Conservation (phyloP, 2,113 vertebrate genomes). For the Sitta europaea region DNA sequence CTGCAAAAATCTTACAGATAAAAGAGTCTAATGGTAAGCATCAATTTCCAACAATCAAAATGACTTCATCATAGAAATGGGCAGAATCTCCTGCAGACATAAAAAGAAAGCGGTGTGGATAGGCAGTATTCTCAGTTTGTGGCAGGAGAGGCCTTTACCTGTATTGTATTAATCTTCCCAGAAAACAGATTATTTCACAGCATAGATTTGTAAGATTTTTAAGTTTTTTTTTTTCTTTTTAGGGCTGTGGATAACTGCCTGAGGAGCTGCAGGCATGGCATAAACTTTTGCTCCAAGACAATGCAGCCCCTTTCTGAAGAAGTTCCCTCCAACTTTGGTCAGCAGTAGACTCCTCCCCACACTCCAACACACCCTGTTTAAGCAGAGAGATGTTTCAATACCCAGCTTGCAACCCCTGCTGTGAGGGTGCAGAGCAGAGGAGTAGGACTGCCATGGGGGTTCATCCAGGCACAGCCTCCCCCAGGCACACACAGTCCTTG, state of each 20-base stretch:
- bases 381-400: not conserved
- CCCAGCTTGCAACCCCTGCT: fast-evolving
- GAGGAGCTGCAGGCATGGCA: not conserved
- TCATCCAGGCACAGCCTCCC: not conserved
- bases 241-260: not conserved
- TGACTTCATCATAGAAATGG: not conserved
- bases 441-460: fast-evolving
- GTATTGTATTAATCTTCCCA: not conserved
- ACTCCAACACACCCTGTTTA: fast-evolving
- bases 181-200: not conserved
- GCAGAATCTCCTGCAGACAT: not conserved
- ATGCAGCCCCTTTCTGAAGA: not conserved
- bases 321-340: not conserved
- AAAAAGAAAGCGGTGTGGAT: not conserved
- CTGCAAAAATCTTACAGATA: not conserved
- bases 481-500: fast-evolving
- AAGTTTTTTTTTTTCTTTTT: not conserved
- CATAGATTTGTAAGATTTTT: not conserved
- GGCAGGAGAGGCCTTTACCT: not conserved
- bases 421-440: fast-evolving
- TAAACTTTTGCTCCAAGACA: not conserved
- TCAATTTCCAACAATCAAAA: not conserved
- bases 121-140: not conserved
- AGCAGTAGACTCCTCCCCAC: not conserved
- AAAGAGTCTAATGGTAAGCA: not conserved